Conservation (phyloP, 2,888 invertebrate species). For the Beris morrisii region DNA sequence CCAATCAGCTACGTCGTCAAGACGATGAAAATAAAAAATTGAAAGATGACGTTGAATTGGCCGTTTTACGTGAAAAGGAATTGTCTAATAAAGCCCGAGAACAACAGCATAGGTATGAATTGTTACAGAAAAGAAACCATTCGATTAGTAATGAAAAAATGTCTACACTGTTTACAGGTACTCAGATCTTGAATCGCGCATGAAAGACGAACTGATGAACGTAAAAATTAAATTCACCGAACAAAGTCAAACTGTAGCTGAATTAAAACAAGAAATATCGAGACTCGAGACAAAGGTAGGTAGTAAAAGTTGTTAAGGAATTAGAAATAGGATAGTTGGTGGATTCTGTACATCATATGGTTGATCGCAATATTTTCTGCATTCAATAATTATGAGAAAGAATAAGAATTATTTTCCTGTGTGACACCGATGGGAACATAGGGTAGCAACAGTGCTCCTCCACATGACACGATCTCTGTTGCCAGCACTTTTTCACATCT, state of each 20-base stretch:
- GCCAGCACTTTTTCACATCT: too few relatives aligned
- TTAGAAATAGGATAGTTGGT: too few relatives aligned
- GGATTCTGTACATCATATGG: too few relatives aligned
- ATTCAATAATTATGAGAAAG: too few relatives aligned
- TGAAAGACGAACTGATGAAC: slow-evolving; percentile 91
- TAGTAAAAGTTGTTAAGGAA: slow-evolving; percentile 11
- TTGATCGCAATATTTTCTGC: too few relatives aligned
- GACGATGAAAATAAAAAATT: slow-evolving; percentile 90
- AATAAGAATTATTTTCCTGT: too few relatives aligned
- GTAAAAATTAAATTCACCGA: slow-evolving; percentile 93
- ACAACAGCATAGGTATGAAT: slow-evolving; percentile 71
- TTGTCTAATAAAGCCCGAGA: slow-evolving; percentile 78
- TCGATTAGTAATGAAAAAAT: background rate
- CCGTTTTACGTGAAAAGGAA: slow-evolving; percentile 73
- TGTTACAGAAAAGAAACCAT: background rate
- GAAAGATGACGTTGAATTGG: slow-evolving; percentile 75
- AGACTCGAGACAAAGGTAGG: slow-evolving; percentile 85
- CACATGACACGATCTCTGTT: too few relatives aligned
- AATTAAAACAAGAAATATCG: slow-evolving; percentile 90
- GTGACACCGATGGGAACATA: background rate
- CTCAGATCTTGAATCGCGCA: slow-evolving; percentile 57
- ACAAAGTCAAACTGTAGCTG: slow-evolving; percentile 90
- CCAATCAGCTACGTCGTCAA: slow-evolving; percentile 85
- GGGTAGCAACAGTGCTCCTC: background rate
- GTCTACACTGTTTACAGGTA: slow-evolving; percentile 45